phyloP scores from a whole-genome alignment of 2,113 vertebrate genomes.

The Paracanthobrama guichenoti region DNA sequence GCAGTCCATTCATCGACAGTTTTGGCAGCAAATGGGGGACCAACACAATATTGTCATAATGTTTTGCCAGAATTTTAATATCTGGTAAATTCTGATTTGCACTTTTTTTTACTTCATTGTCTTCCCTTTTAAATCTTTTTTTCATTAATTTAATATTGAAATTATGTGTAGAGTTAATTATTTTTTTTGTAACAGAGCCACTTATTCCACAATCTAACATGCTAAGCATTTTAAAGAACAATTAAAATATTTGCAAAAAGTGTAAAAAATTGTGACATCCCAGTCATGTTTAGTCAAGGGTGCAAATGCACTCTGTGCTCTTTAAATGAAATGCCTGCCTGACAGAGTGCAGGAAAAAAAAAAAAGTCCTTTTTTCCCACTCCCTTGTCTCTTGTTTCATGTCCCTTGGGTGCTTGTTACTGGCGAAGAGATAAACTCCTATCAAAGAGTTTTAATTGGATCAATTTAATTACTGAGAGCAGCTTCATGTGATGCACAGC shows the following conservation, averaged over 20 bases:
- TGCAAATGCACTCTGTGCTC: conserved; percentile 16
- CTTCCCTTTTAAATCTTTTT: not conserved
- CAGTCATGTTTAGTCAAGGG: not conserved
- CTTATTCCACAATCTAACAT: not conserved
- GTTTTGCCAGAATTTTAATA: too few species aligned
- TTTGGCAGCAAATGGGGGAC: too few species aligned
- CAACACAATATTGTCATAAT: too few species aligned
- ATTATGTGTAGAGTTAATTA: not conserved
- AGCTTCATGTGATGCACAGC: conserved; percentile 38
- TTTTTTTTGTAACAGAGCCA: not conserved
- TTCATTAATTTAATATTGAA: not conserved
- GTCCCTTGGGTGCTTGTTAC: conserved; percentile 46
- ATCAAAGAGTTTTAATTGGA: conserved; percentile 53
- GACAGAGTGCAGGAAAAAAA: not conserved
- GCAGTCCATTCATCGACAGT: too few species aligned
- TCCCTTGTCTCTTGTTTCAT: conserved; percentile 36
- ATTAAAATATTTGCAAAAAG: not conserved
- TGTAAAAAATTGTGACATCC: not conserved
- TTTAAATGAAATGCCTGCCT: conserved; percentile 12
- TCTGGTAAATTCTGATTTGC: not conserved
- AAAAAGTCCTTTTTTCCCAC: conserved; percentile 1
- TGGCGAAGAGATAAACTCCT: conserved; percentile 51
- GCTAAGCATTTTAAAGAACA: not conserved
- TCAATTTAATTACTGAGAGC: conserved; percentile 54
- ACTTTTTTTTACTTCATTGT: not conserved